Evolutionary conservation across 2,888 invertebrate species (phyloP), one percentile per base, ranked within the genome.

Genomic region (Heliconius charithonia): DNA sequence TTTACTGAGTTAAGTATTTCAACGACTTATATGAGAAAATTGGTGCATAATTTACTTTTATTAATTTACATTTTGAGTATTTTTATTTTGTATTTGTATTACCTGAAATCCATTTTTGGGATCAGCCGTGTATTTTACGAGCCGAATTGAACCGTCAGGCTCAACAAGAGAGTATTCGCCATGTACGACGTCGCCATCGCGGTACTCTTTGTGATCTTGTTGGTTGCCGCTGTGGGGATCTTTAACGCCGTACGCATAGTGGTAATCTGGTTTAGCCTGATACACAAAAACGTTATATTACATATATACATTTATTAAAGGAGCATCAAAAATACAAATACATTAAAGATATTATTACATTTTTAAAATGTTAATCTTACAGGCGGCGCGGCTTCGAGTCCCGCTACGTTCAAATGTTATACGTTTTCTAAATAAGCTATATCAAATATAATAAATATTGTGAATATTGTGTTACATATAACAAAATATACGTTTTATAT

Each of bases 141-240:
- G 95, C 84, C 97, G 94, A 78, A 97, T 92, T 79, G 96, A 95
- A 82, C 97, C 97, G 88, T 97, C 97, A 65, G 97, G 96, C 88
- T 97, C 97, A 63, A 97, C 96, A 51, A 97, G 91, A 69, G 96
- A 96, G 92, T 97, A 97, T 88, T 97, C 96, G 29, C 97, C 97
- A 56, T 92, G 95, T 22, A 97, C 97, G 1, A 96, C 95, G 86
- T 97, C 97, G 4, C 97, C 97, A 84, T 97, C 96, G 77, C 97
- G 95, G 12, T 95, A 95, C 88, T 97, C 97, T 83, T 96, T 96
- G 84, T 97, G 97, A 85, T 96, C 96, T 90, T 97, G 97, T 77
- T 96, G 96, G 89, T 97, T 97, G 76, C 97, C 97, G 32, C 96
- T 96, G 83, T 96, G 94, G 9, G 96, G 97, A 90, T 97, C 97